phyloP scores from a whole-genome alignment of 2,888 invertebrate species.

The Sesia bembeciformis region DNA sequence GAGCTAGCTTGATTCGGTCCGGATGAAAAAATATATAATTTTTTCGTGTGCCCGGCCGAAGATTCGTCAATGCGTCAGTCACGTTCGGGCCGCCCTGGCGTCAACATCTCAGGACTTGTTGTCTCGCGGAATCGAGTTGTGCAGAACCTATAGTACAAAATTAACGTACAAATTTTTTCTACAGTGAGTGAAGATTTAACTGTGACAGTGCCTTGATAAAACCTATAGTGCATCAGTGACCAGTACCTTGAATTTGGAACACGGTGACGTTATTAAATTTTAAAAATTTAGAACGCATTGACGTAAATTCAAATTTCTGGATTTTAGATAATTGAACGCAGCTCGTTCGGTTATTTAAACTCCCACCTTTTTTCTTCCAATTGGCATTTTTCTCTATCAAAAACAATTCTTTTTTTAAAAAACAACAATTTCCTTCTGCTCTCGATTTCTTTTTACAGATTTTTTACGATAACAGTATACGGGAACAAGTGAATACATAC shows the following conservation, averaged over 20 bases:
- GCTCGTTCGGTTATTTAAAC: constrained; percentile 49
- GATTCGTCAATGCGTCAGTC: constrained; percentile 71
- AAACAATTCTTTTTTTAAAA: constrained; percentile 23
- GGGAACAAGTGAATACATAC: constrained; percentile 52
- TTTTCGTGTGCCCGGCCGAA: constrained; percentile 64
- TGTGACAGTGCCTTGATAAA: constrained; percentile 56
- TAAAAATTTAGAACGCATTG: constrained; percentile 29
- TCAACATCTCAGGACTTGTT: constrained; percentile 49
- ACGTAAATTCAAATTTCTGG: constrained; percentile 35
- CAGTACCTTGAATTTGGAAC: constrained; percentile 36
- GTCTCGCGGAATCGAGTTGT: constrained; percentile 52
- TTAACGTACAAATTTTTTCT: constrained; percentile 62
- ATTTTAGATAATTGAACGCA: constrained; percentile 54
- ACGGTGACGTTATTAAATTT: constrained; percentile 25
- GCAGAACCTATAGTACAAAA: constrained; percentile 69
- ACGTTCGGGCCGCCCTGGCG: constrained; percentile 54
- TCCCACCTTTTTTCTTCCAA: constrained; percentile 12
- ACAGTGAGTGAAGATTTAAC: constrained; percentile 50
- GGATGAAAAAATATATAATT: constrained; percentile 65
- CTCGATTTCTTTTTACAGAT: constrained; percentile 64
- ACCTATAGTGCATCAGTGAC: constrained; percentile 29
- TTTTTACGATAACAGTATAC: constrained; percentile 43
- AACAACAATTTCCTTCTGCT: constrained; percentile 49
- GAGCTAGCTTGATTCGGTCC: constrained; percentile 64
- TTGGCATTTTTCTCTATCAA: constrained; percentile 12